Conservation (phyloP, 2,797 vertebrate species). For the Salmo trutta region DNA sequence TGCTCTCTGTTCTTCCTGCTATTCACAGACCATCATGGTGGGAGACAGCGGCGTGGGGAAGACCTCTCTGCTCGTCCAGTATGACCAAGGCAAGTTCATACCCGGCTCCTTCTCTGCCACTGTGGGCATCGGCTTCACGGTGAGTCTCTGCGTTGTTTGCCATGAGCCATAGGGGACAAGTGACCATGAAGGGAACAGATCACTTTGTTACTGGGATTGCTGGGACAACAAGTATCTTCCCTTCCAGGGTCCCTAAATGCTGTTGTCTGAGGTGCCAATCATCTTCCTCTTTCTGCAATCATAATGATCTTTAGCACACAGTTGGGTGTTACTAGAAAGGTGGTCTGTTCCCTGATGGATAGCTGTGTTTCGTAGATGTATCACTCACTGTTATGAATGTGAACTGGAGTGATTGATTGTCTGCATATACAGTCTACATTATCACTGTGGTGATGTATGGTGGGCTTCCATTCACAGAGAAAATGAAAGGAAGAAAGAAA, state of each 20-base stretch:
- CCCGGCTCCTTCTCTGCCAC: constrained; percentile 86
- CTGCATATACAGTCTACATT: neutral
- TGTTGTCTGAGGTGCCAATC: neutral
- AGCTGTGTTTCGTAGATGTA: neutral
- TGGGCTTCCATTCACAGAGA: neutral
- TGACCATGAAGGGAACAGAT: neutral
- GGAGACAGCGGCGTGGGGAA: constrained; percentile 69
- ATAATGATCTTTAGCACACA: neutral
- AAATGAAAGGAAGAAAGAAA: too few species aligned
- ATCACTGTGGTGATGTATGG: neutral
- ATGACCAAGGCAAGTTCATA: constrained; percentile 91
- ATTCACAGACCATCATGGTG: constrained; percentile 24
- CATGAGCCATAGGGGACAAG: neutral
- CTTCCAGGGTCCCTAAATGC: neutral
- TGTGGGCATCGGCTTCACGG: constrained; percentile 87
- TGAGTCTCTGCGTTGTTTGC: constrained; percentile 66
- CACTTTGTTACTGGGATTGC: neutral
- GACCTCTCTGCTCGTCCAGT: constrained; percentile 89
- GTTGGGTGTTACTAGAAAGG: neutral
- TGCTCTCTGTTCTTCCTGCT: neutral
- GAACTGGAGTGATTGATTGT: neutral
- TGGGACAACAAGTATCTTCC: neutral
- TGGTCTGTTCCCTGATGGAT: neutral
- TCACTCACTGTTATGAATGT: neutral
- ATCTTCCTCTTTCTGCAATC: neutral